phyloP scores from a whole-genome alignment of 2,797 vertebrate species.

The Muscicapa comitata region DNA sequence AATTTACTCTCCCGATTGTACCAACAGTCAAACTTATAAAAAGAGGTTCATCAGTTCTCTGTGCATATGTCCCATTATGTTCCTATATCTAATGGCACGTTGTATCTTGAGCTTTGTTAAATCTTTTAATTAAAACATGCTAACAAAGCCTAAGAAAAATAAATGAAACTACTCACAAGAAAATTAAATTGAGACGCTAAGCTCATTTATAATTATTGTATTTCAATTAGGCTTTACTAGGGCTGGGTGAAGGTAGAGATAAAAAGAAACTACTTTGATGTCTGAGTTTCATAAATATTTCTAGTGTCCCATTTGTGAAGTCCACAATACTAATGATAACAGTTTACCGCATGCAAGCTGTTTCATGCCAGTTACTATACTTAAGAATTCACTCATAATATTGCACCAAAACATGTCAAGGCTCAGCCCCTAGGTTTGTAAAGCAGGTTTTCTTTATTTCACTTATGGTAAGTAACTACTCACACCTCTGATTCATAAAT shows the following conservation, averaged over 20 bases:
- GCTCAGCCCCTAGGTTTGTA: background rate
- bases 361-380: constrained; percentile 2
- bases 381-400: background rate
- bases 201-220: constrained; percentile 83
- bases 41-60: background rate
- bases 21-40: background rate
- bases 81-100: constrained; percentile 22
- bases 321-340: constrained; percentile 42
- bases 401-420: background rate
- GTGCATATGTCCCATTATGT: background rate
- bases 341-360: background rate
- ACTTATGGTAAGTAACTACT: background rate
- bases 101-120: constrained; percentile 72
- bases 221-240: constrained; percentile 77
- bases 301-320: constrained; percentile 46
- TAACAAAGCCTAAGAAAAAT: constrained; percentile 78
- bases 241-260: constrained; percentile 66
- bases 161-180: constrained; percentile 74
- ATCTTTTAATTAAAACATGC: constrained; percentile 80
- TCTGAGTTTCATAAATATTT: constrained; percentile 72
- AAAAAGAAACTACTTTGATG: constrained; percentile 66
- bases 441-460: background rate
- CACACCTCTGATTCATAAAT: background rate
- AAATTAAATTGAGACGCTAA: constrained; percentile 78
- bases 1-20: background rate